phyloP scores from a whole-genome alignment of 2,888 invertebrate genomes.

The Fragum fragum region DNA sequence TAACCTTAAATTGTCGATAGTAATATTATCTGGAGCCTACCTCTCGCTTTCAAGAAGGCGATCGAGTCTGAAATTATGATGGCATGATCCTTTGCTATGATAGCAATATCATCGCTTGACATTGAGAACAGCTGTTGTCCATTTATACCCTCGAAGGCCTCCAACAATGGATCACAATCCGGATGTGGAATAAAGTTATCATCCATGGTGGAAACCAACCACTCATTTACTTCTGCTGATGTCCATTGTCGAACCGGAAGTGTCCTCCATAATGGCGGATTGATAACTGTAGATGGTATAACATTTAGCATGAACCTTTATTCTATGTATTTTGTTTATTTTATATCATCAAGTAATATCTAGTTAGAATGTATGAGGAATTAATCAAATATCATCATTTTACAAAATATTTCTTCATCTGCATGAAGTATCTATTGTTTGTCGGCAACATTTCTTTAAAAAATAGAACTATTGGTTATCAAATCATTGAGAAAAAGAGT shows the following conservation, averaged over 20 bases:
- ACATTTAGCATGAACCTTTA: no score
- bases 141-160: constrained; percentile 12
- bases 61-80: neutral
- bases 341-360: no score
- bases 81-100: neutral
- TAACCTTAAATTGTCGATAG: no score
- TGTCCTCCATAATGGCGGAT: constrained; percentile 36
- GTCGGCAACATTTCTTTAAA: no score
- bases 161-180: neutral
- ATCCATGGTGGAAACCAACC: constrained; percentile 30
- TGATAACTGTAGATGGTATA: neutral
- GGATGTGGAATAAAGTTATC: constrained; percentile 7
- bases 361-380: no score
- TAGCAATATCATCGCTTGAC: neutral
- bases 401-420: no score
- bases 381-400: no score
- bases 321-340: no score
- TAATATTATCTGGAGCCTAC: neutral
- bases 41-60: neutral
- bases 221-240: constrained; percentile 33
- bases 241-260: constrained; percentile 42
- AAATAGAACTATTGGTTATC: no score
- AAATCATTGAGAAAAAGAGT: no score
- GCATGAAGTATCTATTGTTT: no score
- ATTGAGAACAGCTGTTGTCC: constrained; percentile 15